Evolutionary conservation across 2,113 vertebrate genomes (phyloP).

Genomic region (Ammodramus savannarum): DNA sequence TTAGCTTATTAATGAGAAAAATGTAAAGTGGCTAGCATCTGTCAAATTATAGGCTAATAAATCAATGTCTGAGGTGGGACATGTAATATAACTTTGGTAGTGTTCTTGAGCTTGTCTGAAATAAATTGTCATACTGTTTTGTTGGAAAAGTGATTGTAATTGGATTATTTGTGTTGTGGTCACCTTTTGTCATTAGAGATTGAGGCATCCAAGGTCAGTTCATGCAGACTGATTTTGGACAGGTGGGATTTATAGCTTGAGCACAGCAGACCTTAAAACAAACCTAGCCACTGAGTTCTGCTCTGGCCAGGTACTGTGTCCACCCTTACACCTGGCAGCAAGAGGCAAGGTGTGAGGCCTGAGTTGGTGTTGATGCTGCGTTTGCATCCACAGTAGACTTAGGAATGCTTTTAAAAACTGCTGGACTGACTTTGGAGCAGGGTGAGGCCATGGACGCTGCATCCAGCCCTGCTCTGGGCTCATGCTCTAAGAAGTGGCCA

Average conservation of each 20-base stretch:
- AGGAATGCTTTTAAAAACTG: not conserved
- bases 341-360: not conserved
- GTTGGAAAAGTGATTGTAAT: not conserved
- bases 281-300: not conserved
- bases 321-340: not conserved
- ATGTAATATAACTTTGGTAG: not conserved
- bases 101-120: not conserved
- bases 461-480: not conserved
- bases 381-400: not conserved
- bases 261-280: not conserved
- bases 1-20: not conserved
- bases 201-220: not conserved
- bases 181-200: not conserved
- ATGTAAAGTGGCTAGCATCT: not conserved
- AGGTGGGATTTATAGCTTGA: not conserved
- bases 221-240: not conserved
- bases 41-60: not conserved
- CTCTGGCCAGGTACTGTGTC: not conserved
- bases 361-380: not conserved
- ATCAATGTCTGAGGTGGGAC: not conserved
- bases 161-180: not conserved
- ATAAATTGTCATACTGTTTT: not conserved
- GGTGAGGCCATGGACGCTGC: not conserved
- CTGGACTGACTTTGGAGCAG: not conserved
- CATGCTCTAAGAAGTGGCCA: accelerated